phyloP scores from a whole-genome alignment of 2,113 vertebrate genomes.

The Cryptoleucopteryx plumbea region DNA sequence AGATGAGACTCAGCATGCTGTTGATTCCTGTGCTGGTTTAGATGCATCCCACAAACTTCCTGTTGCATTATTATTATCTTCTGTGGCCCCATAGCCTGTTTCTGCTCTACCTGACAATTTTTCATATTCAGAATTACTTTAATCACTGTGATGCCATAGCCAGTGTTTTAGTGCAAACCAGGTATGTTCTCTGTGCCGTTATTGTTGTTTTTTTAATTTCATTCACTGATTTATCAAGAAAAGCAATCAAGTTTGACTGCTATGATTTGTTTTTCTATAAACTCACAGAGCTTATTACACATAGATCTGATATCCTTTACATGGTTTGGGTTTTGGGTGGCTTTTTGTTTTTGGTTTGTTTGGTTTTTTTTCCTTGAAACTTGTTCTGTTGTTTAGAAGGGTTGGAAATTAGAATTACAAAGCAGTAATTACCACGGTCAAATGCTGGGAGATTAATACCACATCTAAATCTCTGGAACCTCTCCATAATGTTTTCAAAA shows the following conservation, averaged over 20 bases:
- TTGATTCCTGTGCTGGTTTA: neutral
- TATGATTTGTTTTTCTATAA: neutral
- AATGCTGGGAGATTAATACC: neutral
- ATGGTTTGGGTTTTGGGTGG: neutral
- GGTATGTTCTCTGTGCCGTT: neutral
- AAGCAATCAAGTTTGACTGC: neutral
- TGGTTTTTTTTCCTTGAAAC: neutral
- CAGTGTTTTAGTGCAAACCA: neutral
- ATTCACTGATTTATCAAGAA: neutral
- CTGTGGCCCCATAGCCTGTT: neutral
- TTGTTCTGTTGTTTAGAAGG: neutral
- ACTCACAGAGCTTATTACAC: neutral
- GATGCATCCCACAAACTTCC: neutral
- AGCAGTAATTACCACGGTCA: neutral
- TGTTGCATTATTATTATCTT: neutral
- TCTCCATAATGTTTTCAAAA: neutral
- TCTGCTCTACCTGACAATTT: neutral
- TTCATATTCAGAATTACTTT: neutral
- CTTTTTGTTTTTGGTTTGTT: too few species aligned
- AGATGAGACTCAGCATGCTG: neutral
- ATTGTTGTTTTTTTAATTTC: neutral
- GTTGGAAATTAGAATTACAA: neutral
- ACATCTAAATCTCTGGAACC: neutral
- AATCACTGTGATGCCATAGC: neutral
- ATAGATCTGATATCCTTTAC: neutral